These are phyloP conservation scores for Poecilia picta DNA, from an alignment of 2,797 vertebrate species.

Conservation along the genomic window DNA sequence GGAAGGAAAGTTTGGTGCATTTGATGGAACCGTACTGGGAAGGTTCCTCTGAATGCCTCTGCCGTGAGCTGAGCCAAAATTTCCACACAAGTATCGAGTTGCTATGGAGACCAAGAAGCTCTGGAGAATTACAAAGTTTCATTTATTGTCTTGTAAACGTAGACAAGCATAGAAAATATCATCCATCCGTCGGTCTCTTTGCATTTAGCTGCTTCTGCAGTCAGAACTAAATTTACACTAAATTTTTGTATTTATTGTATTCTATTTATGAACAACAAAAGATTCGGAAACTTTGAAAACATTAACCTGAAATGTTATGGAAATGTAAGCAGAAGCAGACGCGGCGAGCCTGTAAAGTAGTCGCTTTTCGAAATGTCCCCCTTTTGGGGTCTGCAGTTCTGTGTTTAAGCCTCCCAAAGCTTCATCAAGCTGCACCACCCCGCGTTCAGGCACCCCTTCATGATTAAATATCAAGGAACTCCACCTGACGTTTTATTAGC, in stretches of 20 bases:
- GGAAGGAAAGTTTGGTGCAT: not conserved
- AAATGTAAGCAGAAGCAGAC: not conserved
- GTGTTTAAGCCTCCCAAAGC: conserved; percentile 71
- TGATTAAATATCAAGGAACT: conserved; percentile 91
- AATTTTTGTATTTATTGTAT: not conserved
- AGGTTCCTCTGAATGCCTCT: conserved; percentile 1
- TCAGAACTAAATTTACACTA: not conserved
- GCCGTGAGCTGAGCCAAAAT: not conserved
- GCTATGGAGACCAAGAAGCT: not conserved
- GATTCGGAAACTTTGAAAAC: not conserved
- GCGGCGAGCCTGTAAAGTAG: not conserved
- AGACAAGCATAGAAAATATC: not conserved
- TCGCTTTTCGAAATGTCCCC: conserved; percentile 47
- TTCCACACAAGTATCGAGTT: not conserved
- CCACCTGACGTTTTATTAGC: conserved; percentile 90
- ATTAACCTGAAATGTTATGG: not conserved
- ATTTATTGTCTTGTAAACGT: not conserved
- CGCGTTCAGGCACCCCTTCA: conserved; percentile 65
- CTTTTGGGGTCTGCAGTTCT: conserved; percentile 49
- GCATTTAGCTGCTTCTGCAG: no score
- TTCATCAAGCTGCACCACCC: conserved; percentile 68
- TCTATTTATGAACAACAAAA: not conserved
- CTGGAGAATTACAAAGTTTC: not conserved
- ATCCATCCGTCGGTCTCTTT: not conserved
- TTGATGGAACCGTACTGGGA: not conserved